Evolutionary conservation across 1,140 invertebrate genomes (phyloP).

Genomic region (Luehdorfia chinensis): DNA sequence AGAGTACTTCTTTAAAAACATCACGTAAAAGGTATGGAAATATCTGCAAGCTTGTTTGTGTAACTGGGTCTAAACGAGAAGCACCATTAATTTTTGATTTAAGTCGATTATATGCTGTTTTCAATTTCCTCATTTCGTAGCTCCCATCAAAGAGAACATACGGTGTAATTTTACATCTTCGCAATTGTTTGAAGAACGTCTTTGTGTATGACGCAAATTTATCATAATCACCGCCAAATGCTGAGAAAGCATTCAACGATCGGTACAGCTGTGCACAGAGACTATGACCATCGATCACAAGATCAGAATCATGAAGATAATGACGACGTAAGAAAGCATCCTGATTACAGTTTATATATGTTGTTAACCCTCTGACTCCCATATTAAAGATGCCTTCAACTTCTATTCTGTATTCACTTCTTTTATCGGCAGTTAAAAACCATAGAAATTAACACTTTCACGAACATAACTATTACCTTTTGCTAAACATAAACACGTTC

Average conservation of each 20-base stretch:
- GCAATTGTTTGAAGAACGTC: conserved; percentile 85
- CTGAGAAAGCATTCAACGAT: conserved; percentile 79
- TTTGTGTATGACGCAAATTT: conserved; percentile 80
- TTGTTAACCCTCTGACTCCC: conserved; percentile 90
- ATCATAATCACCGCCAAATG: conserved; percentile 93
- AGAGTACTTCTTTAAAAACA: conserved; percentile 83
- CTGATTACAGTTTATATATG: conserved; percentile 85
- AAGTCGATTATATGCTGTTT: conserved; percentile 81
- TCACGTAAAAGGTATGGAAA: conserved; percentile 85
- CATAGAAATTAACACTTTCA: no score
- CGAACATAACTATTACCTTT: no score
- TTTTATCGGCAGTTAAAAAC: no score
- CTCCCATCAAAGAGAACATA: conserved; percentile 92
- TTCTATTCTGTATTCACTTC: no score
- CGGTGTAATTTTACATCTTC: conserved; percentile 85
- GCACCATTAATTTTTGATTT: conserved; percentile 80
- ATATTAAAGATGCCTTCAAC: no score
- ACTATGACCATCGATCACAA: conserved; percentile 91
- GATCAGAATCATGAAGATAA: conserved; percentile 82
- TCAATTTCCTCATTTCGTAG: conserved; percentile 85
- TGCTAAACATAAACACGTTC: no score
- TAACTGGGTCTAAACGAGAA: conserved; percentile 64
- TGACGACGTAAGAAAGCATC: conserved; percentile 80
- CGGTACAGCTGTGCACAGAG: conserved; percentile 86
- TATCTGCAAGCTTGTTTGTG: conserved; percentile 71